Evolutionary conservation across 2,113 vertebrate species (phyloP), one percentile per base, ranked within the genome.

Genomic region (Naja naja): DNA sequence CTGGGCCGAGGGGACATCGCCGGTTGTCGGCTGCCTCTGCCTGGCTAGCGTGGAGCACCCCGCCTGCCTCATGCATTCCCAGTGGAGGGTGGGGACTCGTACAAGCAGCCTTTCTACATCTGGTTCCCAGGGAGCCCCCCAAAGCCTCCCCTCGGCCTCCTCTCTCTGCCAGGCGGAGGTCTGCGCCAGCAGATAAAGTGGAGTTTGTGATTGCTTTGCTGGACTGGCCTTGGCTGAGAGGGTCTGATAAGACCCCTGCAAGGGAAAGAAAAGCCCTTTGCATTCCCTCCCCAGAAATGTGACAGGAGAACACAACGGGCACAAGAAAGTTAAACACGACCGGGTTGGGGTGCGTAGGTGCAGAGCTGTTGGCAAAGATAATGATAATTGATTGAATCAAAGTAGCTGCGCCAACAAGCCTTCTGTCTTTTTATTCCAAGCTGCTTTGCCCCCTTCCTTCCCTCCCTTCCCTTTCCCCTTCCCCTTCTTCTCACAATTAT

Each of bases 111-210:
- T 97, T 97, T 97, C 97, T 97, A 94, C 94, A 95, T 95, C 91
- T 93, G 90, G 94, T 96, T 97, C 96, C 97, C 96, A 96, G 97
- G 97, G 96, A 97, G 2, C 12, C 49, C 49, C 96, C 94, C 95
- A 81, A 96, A 96, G 94, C 95, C 94, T 94, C 96, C 95, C 2
- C 55, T 93, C 89, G 95, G 97, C 97, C 97, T 95, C 92, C 97
- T 91, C 98, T 97, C 60, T 69, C 12, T 98, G 98, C 98, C 98
- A 98, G 98, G 97, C 97, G 91, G 95, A 97, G 97, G 98, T 98
- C 98, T 99, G 99, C 89, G 93, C 14, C 43, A 95, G 98, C 98
- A 98, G 98, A 99, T 99, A 99, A 99, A 98, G 98, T 96, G 96
- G 96, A 95, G 96, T 97, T 97, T 96, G 97, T 97, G 97, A 97